Evolutionary conservation across 92 coral and sea anemone genomes (phyloP), one percentile per base, ranked within the genome.

Genomic region (Zoanthus gigantus): DNA sequence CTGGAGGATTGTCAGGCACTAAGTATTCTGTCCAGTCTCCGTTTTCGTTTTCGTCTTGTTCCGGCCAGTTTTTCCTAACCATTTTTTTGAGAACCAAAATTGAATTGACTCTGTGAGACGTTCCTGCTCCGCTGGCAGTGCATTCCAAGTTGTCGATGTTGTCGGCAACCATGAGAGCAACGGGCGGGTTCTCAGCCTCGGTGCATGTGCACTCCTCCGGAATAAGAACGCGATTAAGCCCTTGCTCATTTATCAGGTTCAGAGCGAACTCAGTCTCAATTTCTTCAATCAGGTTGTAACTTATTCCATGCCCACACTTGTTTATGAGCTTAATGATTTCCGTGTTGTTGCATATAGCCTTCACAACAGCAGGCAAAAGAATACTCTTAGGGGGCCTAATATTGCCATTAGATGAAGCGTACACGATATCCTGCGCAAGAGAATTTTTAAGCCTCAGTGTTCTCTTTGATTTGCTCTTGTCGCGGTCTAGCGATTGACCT

Each of bases 51-150:
- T 42, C 87, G 56, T 23, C 76, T 56, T 50, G 45, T 68, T 44
- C 69, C 74, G 72, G 69, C 74, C 78, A 65, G 67, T 30, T 81
- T 85, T 74, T 46, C 61, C 17, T 23, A 23, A 61, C 82, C 75
- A 85, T 86, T 74, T 88, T 77, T 48, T 90, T 84, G 47, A 89
- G 67, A 29, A 93, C 89, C 5, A 94, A 87, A 57, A 91, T 94
- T 15, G 84, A 89, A 79, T 92, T 91, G 45, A 92, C 93, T 5
- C 92, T 82, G 72, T 94, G 93, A 10, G 90, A 94, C 37, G 93
- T 92, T 45, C 96, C 96, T 32, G 94, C 66, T 50, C 96, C 93
- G 73, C 90, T 90, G 52, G 87, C 32, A 4, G 97, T 94, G 57
- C 90, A 72, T 56, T 94, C 94, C 42, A 92, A 53, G 89, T 86